Evolutionary conservation across 2,888 invertebrate species (phyloP), one percentile per base, ranked within the genome.

Genomic region (Patella depressa): DNA sequence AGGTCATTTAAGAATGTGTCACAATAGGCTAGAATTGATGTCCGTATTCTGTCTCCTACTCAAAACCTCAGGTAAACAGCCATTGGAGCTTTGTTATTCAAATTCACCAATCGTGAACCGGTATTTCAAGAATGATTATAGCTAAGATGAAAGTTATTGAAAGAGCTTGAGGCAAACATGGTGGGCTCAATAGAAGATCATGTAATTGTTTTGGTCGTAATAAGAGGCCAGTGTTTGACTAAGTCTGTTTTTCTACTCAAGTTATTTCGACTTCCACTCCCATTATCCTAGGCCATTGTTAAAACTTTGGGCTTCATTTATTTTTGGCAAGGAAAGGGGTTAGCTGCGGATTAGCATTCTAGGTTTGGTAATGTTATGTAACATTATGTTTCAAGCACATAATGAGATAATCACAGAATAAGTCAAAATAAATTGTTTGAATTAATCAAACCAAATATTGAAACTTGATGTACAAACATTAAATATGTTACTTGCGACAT

Each of bases 41-140:
- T 65, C 12, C 19, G 65, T 19, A 24, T 19, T 45, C 45, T 45
- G 45, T 45, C 45, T 45, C 45, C 45, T 45, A 45, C 45, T 45
- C 45, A 45, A 45, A 45, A 45, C 45, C 45, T 45, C 19, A 65
- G 65, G 65, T 65, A 65, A 65, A 65, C 24, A 65, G 24, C 24
- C 24, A 65, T 65, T 65, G 65, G 65, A 24, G 65, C 24, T 65
- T 65, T 65, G 65, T 65, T 65, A 65, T 65, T 65, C 24, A 65
- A 65, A 65, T 65, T 19, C 19, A 24, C 65, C 65, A 65, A 65
- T 65, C 65, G 65, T 65, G 24, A 65, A 65, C 65, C 11, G 65
- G 65, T 19, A 65, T 65, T 65, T 65, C 24, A 65, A 65, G 65
- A 65, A 65, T 65, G 65, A 14, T 24, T 19, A 65, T 45, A 45